These are phyloP conservation scores for Ochropleura leucogaster DNA, from an alignment of 2,888 invertebrate species.

Conservation along the genomic window DNA sequence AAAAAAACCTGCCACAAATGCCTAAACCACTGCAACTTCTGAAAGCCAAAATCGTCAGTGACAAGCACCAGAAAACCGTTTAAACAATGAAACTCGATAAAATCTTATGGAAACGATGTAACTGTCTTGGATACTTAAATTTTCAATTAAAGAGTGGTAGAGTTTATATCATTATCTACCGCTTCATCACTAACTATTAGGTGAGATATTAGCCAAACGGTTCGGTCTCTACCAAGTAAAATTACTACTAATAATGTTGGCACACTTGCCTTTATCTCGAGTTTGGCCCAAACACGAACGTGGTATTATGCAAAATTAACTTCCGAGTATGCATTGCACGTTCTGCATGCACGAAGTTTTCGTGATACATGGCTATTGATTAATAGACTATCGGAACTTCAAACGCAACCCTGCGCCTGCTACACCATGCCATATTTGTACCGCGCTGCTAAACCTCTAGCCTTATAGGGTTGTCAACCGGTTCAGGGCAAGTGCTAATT, in stretches of 20 bases:
- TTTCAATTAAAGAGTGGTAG: no score
- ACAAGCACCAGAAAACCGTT: no score
- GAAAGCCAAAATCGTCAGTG: no score
- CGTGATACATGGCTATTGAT: constrained; percentile 19
- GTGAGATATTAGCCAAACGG: background rate
- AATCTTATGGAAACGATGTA: no score
- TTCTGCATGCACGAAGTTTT: constrained; percentile 17
- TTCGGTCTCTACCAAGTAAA: background rate
- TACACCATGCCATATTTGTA: constrained; percentile 38
- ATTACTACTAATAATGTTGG: background rate
- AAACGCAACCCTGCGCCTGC: constrained; percentile 9
- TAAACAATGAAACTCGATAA: no score
- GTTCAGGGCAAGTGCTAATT: constrained; percentile 36
- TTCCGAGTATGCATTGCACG: background rate
- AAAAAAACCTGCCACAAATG: no score
- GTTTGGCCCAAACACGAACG: background rate
- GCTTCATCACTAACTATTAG: no score
- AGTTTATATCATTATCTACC: background rate
- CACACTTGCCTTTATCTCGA: background rate
- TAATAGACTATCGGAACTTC: constrained; percentile 27
- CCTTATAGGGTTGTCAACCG: constrained; percentile 47
- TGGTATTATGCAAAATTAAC: constrained; percentile 7
- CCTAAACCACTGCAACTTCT: no score
- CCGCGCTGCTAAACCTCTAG: constrained; percentile 22
- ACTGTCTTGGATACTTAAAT: no score